Percentiles rank a stretch among this genome's conserved stretches.
phyloP scores from a whole-genome alignment of 2,888 invertebrate species.

The Dyspetes luteomarginatus region DNA sequence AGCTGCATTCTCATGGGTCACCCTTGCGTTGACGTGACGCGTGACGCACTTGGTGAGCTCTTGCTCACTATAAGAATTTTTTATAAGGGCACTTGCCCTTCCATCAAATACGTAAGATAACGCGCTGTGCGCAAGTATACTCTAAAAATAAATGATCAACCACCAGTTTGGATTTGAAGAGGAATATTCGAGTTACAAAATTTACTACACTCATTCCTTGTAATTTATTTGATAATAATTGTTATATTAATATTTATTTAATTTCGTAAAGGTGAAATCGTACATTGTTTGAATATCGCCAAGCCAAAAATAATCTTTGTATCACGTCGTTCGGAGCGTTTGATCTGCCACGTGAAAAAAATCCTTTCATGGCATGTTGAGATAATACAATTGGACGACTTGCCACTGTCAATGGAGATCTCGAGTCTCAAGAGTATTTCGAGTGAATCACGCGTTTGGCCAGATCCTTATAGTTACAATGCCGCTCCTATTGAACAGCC shows the following conservation, averaged over 20 bases:
- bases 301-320: slow-evolving; percentile 74
- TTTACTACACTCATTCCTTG: too few relatives aligned
- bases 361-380: slow-evolving; percentile 66
- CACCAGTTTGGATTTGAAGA: too few relatives aligned
- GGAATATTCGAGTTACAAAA: too few relatives aligned
- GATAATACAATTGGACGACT: slow-evolving; percentile 70
- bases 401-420: slow-evolving; percentile 52
- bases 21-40: too few relatives aligned
- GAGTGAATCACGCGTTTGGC: slow-evolving; percentile 20
- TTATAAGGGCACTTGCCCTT: too few relatives aligned
- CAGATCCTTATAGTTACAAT: slow-evolving; percentile 60
- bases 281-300: slow-evolving; percentile 68
- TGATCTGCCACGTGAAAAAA: slow-evolving; percentile 53
- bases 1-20: too few relatives aligned
- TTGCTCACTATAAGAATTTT: too few relatives aligned
- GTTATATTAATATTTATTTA: not conserved
- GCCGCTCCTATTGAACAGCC: slow-evolving; percentile 51
- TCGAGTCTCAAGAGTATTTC: slow-evolving; percentile 57
- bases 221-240: not conserved
- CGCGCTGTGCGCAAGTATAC: too few relatives aligned
- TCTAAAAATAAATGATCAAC: too few relatives aligned
- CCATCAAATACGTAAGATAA: too few relatives aligned
- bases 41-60: too few relatives aligned
- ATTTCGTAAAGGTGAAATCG: slow-evolving; percentile 69
- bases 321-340: slow-evolving; percentile 65